A percentile compares a stretch with the other conserved stretches of the same genome.
Evolutionary conservation across 2,797 vertebrate species (phyloP).

Genomic region (Scolopax bukidnonensis): DNA sequence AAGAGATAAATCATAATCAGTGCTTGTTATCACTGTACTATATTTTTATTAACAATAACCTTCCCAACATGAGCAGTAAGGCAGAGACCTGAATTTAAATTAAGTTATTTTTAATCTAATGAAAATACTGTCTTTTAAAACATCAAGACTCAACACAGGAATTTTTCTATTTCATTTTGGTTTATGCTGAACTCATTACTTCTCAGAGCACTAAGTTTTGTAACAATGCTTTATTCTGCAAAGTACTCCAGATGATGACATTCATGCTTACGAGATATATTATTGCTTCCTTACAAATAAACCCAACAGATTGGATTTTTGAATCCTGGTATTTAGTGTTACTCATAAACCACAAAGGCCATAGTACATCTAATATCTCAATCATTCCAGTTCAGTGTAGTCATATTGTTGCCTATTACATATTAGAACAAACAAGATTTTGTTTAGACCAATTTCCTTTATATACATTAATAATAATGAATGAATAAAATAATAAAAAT

Average conservation of each 20-base stretch:
- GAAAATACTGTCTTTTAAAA: neutral
- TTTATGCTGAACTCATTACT: neutral
- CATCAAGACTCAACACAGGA: neutral
- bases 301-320: fast-evolving
- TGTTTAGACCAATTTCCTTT: neutral
- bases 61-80: neutral
- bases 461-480: neutral
- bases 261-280: neutral
- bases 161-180: neutral
- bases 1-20: slow-evolving; percentile 9
- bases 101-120: neutral
- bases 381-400: neutral
- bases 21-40: neutral
- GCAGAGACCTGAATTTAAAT: neutral
- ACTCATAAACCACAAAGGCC: neutral
- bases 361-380: neutral
- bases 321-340: neutral
- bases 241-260: neutral
- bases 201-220: neutral
- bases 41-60: slow-evolving; percentile 32
- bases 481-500: neutral
- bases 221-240: neutral
- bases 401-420: neutral
- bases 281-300: neutral
- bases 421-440: neutral